Base-by-base conservation (phyloP, 2,888 invertebrate species). In the Napeogenes inachia region DNA sequence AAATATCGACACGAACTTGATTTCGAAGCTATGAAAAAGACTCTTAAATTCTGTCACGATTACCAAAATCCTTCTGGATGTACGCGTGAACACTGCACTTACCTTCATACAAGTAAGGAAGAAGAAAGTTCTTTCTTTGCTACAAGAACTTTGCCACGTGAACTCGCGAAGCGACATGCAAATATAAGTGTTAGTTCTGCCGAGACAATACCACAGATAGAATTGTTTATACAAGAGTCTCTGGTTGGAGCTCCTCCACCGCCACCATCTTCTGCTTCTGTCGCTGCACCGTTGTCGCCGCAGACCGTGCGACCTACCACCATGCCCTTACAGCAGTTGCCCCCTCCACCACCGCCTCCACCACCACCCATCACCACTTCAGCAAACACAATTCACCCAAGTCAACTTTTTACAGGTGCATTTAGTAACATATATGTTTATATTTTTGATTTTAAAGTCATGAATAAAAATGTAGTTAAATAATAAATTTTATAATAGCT, bases 21-120 rank as follows among this genome's bases (percentile, higher is more conserved):
- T n/a, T 71, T 79, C 8, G 79, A 84, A 5, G 78, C 75, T 38
- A 85, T 89, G 85, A 82, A 80, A 75, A 73, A 75, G 2, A 82
- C 81, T 12, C 66, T 89, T 3, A 80, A 78, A 59, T 89, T 89
- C 64, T 89, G 89, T 59, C 87, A 87, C 71, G 83, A 89, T 62
- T 82, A 74, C 66, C 89, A 89, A 71, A 89, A 89, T 62, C 75
- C 78, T 56, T 72, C 78, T 8, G 83, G 82, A 4, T 89, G 89
- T 62, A 72, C 66, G 1, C 72, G 86, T 50, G 76, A 79, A 38
- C 79, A 80, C 58, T 89, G 89, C 63, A 81, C 79, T 0, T 89
- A 82, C 68, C 71, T 89, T 4, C 89, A 88, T 55, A 72, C 83
- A 0, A 77, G 82, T 0, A 78, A 78, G 47, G 85, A 87, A 45